A percentile compares a stretch with the other conserved stretches of the same genome.
Evolutionary conservation across 1,140 invertebrate genomes (phyloP).

Genomic region (Charaxes varanes): DNA sequence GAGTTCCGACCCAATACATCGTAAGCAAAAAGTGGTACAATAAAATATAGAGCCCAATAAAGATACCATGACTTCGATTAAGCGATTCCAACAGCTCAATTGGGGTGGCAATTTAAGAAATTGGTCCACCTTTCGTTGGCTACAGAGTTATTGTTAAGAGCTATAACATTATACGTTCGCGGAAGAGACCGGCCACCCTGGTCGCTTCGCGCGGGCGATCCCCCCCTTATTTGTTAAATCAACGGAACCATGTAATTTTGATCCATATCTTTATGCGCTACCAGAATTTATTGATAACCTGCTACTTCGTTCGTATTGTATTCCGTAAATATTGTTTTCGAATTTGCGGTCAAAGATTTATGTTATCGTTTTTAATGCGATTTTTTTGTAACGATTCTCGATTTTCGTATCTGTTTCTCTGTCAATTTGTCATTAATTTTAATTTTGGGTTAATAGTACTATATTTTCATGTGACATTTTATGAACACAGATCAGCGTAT

Average conservation of each 20-base stretch:
- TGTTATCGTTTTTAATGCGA: too few species aligned
- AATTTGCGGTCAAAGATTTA: too few species aligned
- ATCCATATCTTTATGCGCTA: conserved; percentile 71
- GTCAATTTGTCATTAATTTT: too few species aligned
- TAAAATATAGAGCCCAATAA: conserved; percentile 40
- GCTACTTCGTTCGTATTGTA: too few species aligned
- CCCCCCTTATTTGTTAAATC: conserved; percentile 67
- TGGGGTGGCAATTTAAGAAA: conserved; percentile 48
- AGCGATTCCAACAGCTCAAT: conserved; percentile 45
- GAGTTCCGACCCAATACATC: conserved; percentile 21
- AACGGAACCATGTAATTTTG: conserved; percentile 72
- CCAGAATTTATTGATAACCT: conserved; percentile 69
- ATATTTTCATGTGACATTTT: too few species aligned
- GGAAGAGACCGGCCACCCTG: conserved; percentile 63
- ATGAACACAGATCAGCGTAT: too few species aligned
- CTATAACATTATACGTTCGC: conserved; percentile 59
- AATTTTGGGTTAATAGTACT: too few species aligned
- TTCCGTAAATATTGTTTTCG: too few species aligned
- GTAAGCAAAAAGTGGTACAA: conserved; percentile 27
- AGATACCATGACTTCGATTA: conserved; percentile 43
- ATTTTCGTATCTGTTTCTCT: too few species aligned
- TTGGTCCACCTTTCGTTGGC: conserved; percentile 41
- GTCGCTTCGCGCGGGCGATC: conserved; percentile 39
- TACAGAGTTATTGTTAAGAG: conserved; percentile 51
- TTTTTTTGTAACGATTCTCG: too few species aligned